Base-by-base conservation (phyloP, 2,888 invertebrate genomes). In the Neoitamus cyanurus region DNA sequence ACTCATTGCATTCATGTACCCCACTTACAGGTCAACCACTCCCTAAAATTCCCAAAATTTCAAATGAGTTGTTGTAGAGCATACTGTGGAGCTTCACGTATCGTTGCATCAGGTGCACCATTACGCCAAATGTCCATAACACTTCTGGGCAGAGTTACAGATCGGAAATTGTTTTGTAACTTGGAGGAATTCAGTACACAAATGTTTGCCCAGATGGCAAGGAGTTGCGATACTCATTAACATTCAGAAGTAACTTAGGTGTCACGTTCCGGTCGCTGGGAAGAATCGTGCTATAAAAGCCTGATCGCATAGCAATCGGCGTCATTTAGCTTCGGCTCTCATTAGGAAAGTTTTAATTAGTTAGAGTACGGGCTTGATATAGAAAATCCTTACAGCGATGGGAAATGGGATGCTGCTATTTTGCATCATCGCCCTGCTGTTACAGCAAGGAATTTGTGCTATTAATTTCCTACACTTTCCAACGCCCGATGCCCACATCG, bases 291-390 rank as follows among this genome's bases (percentile, higher is more conserved):
- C 75, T 75, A 75, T 75, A 75, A 37, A 75, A 75, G 42, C 75
- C 25, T 4, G 25, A 42, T 42, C 37, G 20, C 9, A 13, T 6
- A 25, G 20, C 0, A 75, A 75, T 75, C 46, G 37, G 20, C 42
- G 75, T 58, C 78, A 78, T 48, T 78, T 58, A 78, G 58, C 30
- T 48, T 46, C 78, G 34, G 31, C 34, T 15, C 48, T 78, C 58
- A 78, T 78, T 78, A 31, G 20, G 28, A 78, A 78, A 78, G 78
- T 78, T 78, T 58, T 48, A 78, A 78, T 78, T 78, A 78, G 78
- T 78, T 31, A 25, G 25, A 78, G 30, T 73, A 20, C 20, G 48
- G 20, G 0, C 7, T 7, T n/a, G 48, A 48, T 0, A 15, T 6
- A 42, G 25, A 75, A 31, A 70, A 70, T 58, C 1, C n/a, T 72